Evolutionary conservation across 2,797 vertebrate genomes (phyloP).

Genomic region (Cercopithecus hamlyni): DNA sequence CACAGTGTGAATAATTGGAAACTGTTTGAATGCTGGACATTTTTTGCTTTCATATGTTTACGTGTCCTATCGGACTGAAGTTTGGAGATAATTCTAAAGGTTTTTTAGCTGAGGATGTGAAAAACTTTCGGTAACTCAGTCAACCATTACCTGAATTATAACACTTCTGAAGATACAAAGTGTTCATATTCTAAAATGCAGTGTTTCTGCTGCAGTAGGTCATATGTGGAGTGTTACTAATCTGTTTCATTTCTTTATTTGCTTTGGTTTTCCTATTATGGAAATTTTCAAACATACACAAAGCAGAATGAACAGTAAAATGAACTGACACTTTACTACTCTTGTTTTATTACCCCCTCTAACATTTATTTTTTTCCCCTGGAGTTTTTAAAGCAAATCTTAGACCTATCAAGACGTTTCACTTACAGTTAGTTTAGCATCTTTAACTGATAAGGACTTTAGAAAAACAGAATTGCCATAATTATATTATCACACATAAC

Average conservation of each 20-base stretch:
- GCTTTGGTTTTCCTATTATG: constrained; percentile 26
- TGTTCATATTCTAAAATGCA: not conserved
- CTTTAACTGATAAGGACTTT: constrained; percentile 8
- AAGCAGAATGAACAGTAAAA: not conserved
- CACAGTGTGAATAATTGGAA: constrained; percentile 43
- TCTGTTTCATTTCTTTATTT: not conserved
- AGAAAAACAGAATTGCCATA: not conserved
- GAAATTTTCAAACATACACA: not conserved
- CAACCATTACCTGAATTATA: not conserved
- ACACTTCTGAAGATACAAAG: not conserved
- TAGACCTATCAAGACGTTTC: constrained; percentile 16
- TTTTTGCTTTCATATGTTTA: not conserved
- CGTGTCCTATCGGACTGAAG: not conserved
- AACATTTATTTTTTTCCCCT: not conserved
- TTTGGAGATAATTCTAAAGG: constrained; percentile 39
- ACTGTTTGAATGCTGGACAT: not conserved
- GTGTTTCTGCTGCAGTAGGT: not conserved
- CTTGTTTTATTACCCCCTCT: not conserved
- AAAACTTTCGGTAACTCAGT: not conserved
- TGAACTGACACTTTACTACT: not conserved
- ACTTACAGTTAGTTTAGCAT: not conserved
- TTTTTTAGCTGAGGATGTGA: constrained; percentile 11
- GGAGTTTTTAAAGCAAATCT: constrained; percentile 41
- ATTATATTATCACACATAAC: not conserved
- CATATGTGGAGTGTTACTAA: not conserved